phyloP scores from a whole-genome alignment of 2,888 invertebrate species.

The Bhutanitis thaidina region DNA sequence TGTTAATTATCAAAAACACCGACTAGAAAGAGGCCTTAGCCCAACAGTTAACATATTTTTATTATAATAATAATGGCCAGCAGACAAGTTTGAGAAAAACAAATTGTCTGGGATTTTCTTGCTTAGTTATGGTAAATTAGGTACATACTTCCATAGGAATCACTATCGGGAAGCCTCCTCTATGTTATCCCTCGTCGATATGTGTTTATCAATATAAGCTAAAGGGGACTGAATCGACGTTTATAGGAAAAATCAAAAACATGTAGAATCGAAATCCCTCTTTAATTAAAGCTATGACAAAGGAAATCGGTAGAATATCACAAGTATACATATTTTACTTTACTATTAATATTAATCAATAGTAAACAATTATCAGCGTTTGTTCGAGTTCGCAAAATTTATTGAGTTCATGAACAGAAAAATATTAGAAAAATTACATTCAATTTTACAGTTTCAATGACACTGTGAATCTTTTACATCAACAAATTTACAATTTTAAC shows the following conservation, averaged over 20 bases:
- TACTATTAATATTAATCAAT: not conserved
- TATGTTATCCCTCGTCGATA: too few relatives aligned
- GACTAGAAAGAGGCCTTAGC: too few relatives aligned
- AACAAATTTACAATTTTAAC: not conserved
- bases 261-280: slow-evolving; percentile 24
- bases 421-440: not conserved
- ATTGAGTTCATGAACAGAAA: not conserved
- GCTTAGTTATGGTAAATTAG: too few relatives aligned
- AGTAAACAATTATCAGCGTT: not conserved
- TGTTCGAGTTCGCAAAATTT: not conserved
- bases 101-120: too few relatives aligned
- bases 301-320: slow-evolving; percentile 34
- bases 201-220: too few relatives aligned
- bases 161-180: too few relatives aligned
- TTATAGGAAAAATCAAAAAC: slow-evolving; percentile 20
- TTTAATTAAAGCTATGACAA: slow-evolving; percentile 34
- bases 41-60: too few relatives aligned
- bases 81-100: too few relatives aligned
- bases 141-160: too few relatives aligned
- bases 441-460: slow-evolving; percentile 7
- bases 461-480: slow-evolving; percentile 1
- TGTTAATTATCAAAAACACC: too few relatives aligned
- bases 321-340: slow-evolving; percentile 22
- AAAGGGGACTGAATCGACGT: too few relatives aligned
- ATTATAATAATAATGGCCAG: too few relatives aligned